A percentile compares a stretch with the other conserved stretches of the same genome.
These are phyloP conservation scores for Balaenoptera acutorostrata DNA, from an alignment of 2,113 vertebrate species.

Conservation along the genomic window DNA sequence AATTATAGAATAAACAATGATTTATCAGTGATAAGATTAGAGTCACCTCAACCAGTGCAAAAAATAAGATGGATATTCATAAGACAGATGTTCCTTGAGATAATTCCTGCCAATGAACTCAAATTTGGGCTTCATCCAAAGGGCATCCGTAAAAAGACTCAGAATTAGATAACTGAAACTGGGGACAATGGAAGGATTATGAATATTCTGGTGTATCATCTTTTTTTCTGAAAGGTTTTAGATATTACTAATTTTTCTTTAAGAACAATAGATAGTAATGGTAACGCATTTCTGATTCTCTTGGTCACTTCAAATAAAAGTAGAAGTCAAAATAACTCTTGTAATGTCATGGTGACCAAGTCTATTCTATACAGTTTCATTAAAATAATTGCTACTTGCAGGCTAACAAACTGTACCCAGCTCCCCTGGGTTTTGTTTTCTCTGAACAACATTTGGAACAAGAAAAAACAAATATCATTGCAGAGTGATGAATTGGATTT, in stretches of 20 bases:
- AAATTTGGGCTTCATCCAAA: slow-evolving; percentile 7
- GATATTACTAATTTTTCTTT: slow-evolving; percentile 21
- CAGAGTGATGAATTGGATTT: slow-evolving; percentile 41
- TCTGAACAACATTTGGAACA: slow-evolving; percentile 44
- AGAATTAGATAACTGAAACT: not conserved
- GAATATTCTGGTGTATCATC: not conserved
- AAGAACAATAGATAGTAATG: slow-evolving; percentile 11
- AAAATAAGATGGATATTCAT: not conserved
- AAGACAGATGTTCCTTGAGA: not conserved
- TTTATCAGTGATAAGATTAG: not conserved
- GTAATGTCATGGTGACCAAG: not conserved
- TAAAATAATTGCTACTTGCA: not conserved
- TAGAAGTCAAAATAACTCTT: not conserved
- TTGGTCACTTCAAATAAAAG: slow-evolving; percentile 30
- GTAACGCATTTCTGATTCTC: slow-evolving; percentile 28
- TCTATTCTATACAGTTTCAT: not conserved
- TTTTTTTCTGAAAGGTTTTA: not conserved
- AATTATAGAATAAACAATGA: not conserved
- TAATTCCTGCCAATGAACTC: not conserved
- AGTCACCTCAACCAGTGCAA: not conserved
- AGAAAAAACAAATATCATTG: slow-evolving; percentile 57
- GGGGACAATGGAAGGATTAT: not conserved
- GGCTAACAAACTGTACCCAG: not conserved
- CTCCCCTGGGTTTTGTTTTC: slow-evolving; percentile 6
- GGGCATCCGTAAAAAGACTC: not conserved